phyloP scores from a whole-genome alignment of 2,797 vertebrate species.

The Natrix natrix region DNA sequence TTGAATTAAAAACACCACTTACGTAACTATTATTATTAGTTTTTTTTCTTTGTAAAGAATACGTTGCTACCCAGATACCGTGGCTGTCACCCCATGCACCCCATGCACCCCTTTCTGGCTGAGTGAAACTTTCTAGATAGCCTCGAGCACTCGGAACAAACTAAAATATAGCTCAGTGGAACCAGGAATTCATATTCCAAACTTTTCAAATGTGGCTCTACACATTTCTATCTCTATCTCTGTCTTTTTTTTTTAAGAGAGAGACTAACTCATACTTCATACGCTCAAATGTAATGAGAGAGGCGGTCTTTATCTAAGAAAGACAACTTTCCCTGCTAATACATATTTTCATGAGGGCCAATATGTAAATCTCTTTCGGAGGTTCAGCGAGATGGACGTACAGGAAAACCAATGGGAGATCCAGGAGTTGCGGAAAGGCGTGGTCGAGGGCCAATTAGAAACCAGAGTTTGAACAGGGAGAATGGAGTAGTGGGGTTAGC shows the following conservation, averaged over 20 bases:
- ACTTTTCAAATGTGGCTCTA: background rate
- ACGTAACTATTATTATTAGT: background rate
- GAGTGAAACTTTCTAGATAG: background rate
- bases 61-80: background rate
- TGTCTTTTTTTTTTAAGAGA: background rate
- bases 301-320: background rate
- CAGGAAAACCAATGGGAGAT: background rate
- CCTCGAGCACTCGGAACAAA: background rate
- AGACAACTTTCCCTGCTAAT: background rate
- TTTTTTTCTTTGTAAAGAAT: background rate
- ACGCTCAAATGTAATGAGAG: background rate
- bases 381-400: too few relatives aligned
- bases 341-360: background rate
- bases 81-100: background rate
- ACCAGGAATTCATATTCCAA: background rate
- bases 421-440: slow-evolving; percentile 5
- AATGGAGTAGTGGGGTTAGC: slow-evolving; percentile 1
- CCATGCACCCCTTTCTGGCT: background rate
- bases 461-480: rapidly evolving
- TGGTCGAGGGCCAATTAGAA: background rate
- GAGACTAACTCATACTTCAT: background rate
- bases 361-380: background rate
- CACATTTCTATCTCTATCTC: background rate
- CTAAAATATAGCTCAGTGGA: background rate
- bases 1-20: background rate